A percentile compares a stretch with the other conserved stretches of the same genome.
Evolutionary conservation across 1,140 invertebrate species (phyloP).

Genomic region (Tetranychus cinnabarinus): DNA sequence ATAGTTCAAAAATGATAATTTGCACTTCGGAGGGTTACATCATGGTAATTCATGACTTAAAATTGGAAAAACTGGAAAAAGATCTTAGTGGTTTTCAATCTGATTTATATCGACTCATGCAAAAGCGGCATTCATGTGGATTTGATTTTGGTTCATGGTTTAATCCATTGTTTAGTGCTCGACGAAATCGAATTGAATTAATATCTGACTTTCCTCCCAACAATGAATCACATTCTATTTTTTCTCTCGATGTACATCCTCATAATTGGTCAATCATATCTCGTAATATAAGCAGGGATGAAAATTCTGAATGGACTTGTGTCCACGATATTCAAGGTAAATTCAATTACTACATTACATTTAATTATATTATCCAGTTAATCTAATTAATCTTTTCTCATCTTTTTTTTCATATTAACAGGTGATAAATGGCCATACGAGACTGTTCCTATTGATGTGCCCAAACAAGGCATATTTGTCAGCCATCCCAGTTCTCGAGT

Average conservation of each 20-base stretch:
- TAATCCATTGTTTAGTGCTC: slow-evolving; percentile 50
- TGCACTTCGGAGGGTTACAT: slow-evolving; percentile 68
- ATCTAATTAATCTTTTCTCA: neutral
- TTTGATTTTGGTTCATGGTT: slow-evolving; percentile 21
- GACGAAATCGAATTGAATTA: slow-evolving; percentile 61
- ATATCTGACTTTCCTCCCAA: slow-evolving; percentile 61
- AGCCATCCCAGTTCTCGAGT: neutral
- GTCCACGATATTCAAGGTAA: slow-evolving; percentile 62
- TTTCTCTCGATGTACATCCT: slow-evolving; percentile 69
- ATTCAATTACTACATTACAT: no score
- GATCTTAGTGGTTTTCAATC: slow-evolving; percentile 69
- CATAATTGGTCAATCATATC: slow-evolving; percentile 68
- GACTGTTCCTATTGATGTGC: neutral
- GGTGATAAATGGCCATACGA: neutral
- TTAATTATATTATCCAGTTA: no score
- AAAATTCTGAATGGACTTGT: slow-evolving; percentile 74
- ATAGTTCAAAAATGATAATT: slow-evolving; percentile 62
- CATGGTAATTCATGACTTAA: slow-evolving; percentile 66
- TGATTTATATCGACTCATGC: slow-evolving; percentile 68
- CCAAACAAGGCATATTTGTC: neutral
- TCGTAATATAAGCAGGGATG: slow-evolving; percentile 57
- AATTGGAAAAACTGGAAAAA: slow-evolving; percentile 45
- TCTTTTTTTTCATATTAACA: neutral
- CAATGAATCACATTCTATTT: slow-evolving; percentile 68
- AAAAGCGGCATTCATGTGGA: slow-evolving; percentile 30